Conservation (phyloP, 2,888 invertebrate genomes). For the Panorpa germanica region DNA sequence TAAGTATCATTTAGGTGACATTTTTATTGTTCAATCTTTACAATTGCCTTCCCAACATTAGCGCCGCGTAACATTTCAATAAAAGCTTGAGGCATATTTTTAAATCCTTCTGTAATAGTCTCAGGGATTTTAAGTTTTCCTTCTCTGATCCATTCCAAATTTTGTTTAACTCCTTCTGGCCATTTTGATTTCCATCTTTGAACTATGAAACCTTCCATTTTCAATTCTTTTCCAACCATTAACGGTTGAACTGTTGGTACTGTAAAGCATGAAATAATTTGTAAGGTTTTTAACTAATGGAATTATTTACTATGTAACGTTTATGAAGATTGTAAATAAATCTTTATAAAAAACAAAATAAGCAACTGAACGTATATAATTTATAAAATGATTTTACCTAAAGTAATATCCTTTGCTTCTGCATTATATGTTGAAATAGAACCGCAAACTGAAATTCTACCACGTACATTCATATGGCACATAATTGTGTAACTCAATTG, state of each 20-base stretch:
- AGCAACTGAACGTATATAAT: too few relatives aligned
- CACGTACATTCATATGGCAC: slow-evolving; percentile 40
- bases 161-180: slow-evolving; percentile 39
- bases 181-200: slow-evolving; percentile 30
- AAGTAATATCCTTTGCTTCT: slow-evolving; percentile 23
- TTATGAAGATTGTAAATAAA: too few relatives aligned
- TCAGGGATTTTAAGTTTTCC: slow-evolving; percentile 50
- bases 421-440: slow-evolving; percentile 48
- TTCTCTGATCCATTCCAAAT: slow-evolving; percentile 39
- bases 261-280: too few relatives aligned
- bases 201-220: slow-evolving; percentile 42
- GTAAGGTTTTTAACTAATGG: too few relatives aligned
- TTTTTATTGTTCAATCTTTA: slow-evolving; percentile 32
- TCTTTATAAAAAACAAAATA: too few relatives aligned
- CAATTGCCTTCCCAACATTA: slow-evolving; percentile 49
- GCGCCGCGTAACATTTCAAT: slow-evolving; percentile 40
- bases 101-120: slow-evolving; percentile 48
- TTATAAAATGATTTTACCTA: too few relatives aligned
- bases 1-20: too few relatives aligned
- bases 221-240: slow-evolving; percentile 33
- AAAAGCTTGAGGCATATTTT: slow-evolving; percentile 49
- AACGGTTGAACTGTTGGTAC: slow-evolving; percentile 27
- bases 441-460: slow-evolving; percentile 49
- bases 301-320: too few relatives aligned
- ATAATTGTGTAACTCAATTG: slow-evolving; percentile 44